Conservation (phyloP, 2,888 invertebrate species). For the Dryococelus australis region DNA sequence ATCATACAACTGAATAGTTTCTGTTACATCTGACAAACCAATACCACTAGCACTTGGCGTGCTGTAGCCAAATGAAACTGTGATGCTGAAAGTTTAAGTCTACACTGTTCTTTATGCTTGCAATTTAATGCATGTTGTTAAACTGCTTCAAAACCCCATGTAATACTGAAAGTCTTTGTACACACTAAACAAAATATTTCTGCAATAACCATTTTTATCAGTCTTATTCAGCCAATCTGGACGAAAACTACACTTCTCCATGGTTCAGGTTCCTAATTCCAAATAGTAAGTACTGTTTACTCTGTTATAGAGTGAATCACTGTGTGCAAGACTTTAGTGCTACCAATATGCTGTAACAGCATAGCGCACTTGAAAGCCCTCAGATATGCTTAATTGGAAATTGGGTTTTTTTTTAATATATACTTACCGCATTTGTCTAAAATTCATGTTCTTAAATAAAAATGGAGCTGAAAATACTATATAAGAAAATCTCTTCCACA, state of each 20-base stretch:
- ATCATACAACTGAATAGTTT: not conserved
- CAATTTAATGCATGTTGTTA: not conserved
- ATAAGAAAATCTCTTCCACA: not conserved
- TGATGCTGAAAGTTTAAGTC: not conserved
- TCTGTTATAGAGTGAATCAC: not conserved
- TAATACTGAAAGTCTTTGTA: not conserved
- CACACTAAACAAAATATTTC: not conserved
- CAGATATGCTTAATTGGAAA: not conserved
- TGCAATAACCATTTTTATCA: slow-evolving; percentile 1
- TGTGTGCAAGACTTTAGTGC: not conserved
- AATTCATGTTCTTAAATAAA: not conserved
- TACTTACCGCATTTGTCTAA: not conserved
- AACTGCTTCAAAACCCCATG: slow-evolving; percentile 10
- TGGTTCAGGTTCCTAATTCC: too few relatives aligned
- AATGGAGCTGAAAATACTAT: not conserved
- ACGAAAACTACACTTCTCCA: too few relatives aligned
- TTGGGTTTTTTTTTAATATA: not conserved
- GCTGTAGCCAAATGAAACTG: not conserved
- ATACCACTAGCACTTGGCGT: not conserved
- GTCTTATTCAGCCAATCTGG: not conserved
- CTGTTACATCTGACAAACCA: not conserved
- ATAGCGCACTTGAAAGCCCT: not conserved
- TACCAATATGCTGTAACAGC: not conserved
- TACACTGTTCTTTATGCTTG: not conserved
- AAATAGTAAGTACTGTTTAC: not conserved